Conservation (phyloP, 2,888 invertebrate species). For the Plebejus anna region DNA sequence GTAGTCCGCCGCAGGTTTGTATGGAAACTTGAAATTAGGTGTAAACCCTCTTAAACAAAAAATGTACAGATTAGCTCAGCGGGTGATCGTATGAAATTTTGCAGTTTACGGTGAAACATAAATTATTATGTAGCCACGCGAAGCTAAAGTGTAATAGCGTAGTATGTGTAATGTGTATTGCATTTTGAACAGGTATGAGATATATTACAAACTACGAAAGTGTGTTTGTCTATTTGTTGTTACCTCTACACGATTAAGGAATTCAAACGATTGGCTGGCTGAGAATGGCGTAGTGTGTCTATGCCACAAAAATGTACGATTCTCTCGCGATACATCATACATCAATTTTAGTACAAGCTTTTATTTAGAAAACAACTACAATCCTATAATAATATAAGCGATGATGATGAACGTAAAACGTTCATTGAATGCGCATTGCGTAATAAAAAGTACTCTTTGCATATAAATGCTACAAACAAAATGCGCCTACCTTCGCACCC, state of each 20-base stretch:
- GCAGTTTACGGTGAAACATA: not conserved
- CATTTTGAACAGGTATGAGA: not conserved
- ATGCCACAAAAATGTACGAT: too few species aligned
- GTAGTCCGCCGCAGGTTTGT: too few species aligned
- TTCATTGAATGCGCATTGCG: not conserved
- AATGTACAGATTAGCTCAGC: not conserved
- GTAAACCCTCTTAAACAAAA: too few species aligned
- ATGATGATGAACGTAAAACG: not conserved
- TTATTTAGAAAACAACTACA: too few species aligned
- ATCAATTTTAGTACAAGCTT: too few species aligned
- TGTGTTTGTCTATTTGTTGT: too few species aligned
- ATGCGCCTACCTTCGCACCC: not conserved
- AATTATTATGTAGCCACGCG: not conserved
- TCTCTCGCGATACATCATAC: too few species aligned
- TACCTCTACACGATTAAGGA: too few species aligned
- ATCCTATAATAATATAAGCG: not conserved
- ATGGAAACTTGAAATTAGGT: too few species aligned
- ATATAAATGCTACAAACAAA: not conserved
- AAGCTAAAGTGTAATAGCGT: not conserved
- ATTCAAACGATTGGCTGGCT: too few species aligned
- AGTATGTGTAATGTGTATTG: not conserved
- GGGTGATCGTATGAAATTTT: not conserved
- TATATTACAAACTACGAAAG: too few species aligned
- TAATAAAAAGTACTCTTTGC: not conserved
- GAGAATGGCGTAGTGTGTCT: too few species aligned